Conservation (phyloP, 2,113 vertebrate species). For the Nothoprocta pentlandii region DNA sequence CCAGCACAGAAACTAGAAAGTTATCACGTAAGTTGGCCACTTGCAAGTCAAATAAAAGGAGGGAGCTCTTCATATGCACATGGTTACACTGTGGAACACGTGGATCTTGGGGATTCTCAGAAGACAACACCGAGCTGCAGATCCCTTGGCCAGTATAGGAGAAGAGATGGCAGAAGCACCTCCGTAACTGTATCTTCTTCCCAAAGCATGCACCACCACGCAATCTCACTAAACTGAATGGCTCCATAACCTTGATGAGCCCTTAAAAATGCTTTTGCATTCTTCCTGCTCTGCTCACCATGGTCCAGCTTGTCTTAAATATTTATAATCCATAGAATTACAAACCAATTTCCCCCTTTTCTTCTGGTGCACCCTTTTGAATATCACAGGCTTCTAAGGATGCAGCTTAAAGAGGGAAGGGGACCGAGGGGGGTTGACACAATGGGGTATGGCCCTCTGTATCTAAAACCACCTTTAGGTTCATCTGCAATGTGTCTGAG, state of each 20-base stretch:
- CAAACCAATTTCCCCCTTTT: not conserved
- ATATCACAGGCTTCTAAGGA: not conserved
- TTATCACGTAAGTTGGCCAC: not conserved
- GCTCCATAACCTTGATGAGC: not conserved
- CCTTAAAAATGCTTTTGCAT: not conserved
- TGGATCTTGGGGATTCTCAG: not conserved
- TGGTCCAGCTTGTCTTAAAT: not conserved
- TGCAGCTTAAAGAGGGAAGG: fast-evolving
- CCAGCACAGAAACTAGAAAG: not conserved
- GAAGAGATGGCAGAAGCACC: not conserved
- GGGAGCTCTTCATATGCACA: not conserved
- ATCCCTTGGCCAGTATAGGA: not conserved
- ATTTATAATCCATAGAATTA: not conserved
- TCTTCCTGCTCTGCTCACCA: not conserved
- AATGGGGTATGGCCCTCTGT: no score
- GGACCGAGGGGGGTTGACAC: not conserved
- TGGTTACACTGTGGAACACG: not conserved
- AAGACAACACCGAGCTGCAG: not conserved
- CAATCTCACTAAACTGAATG: not conserved
- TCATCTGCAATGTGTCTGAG: fast-evolving
- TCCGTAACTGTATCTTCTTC: not conserved
- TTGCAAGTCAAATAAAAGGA: not conserved
- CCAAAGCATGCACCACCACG: not conserved
- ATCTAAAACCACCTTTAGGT: not conserved
- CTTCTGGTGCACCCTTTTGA: no score